Percentiles rank a stretch among this genome's conserved stretches.
Conservation (phyloP, 2,888 invertebrate species). For the Tenthredo mesomela region DNA sequence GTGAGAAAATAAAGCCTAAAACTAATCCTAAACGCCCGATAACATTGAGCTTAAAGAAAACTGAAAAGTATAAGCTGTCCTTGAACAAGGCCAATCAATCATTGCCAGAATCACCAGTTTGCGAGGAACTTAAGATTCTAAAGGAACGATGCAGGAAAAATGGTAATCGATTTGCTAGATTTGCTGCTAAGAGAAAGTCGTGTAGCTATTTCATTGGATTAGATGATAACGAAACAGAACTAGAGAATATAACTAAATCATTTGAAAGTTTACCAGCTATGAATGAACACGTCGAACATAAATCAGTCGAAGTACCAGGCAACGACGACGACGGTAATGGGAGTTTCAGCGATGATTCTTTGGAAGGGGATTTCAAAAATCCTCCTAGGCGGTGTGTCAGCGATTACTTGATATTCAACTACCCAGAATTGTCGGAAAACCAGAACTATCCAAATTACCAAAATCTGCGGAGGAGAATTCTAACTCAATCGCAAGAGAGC, state of each 20-base stretch:
- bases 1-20: slow-evolving; percentile 64
- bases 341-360: slow-evolving; percentile 89
- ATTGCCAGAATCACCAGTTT: slow-evolving; percentile 90
- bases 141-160: slow-evolving; percentile 70
- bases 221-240: slow-evolving; percentile 77
- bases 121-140: slow-evolving; percentile 84
- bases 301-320: slow-evolving; percentile 65
- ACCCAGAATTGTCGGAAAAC: slow-evolving; percentile 67
- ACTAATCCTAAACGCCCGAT: slow-evolving; percentile 69
- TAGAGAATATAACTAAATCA: slow-evolving; percentile 71
- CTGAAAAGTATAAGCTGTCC: slow-evolving; percentile 76
- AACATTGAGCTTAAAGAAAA: slow-evolving; percentile 73
- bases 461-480: slow-evolving; percentile 62
- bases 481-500: slow-evolving; percentile 73
- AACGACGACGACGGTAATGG: slow-evolving; percentile 81
- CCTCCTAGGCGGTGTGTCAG: slow-evolving; percentile 86
- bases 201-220: slow-evolving; percentile 85
- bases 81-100: slow-evolving; percentile 81
- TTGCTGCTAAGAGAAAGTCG: slow-evolving; percentile 80
- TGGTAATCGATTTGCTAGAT: slow-evolving; percentile 77
- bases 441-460: slow-evolving; percentile 64
- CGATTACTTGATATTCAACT: slow-evolving; percentile 86
- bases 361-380: slow-evolving; percentile 83
- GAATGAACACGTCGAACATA: slow-evolving; percentile 69
- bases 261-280: slow-evolving; percentile 74